Evolutionary conservation across 2,797 vertebrate species (phyloP), one percentile per base, ranked within the genome.

Genomic region (Chelmon rostratus): DNA sequence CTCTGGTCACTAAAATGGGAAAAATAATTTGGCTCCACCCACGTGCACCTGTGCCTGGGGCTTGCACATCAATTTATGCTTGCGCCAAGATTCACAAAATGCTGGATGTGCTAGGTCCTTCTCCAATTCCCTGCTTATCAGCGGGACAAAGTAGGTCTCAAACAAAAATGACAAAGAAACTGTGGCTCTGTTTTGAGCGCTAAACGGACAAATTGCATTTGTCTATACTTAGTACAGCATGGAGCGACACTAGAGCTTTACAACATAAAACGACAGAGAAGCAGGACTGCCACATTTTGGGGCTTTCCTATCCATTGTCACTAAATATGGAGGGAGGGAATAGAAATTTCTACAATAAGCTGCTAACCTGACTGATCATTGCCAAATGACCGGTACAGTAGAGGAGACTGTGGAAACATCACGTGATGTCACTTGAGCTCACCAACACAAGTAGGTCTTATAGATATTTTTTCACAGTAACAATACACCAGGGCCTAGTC

Each of bases 1-100:
- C 10, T 68, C 33, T 42, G 59, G 37, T 68, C 54, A 59, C 44
- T 15, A 52, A 59, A 73, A 77, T 21, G 21, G 10, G 23, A 63
- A 64, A 61, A 44, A 62, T 47, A 19, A 47, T 42, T 69, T 83
- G 70, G 44, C 57, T 23, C 52, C 44, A 78, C 50, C 40, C 19
- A 42, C 15, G 42, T 38, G 58, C 76, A 79, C 54, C 40, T 65
- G 46, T 5, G 18, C 35, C 66, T 79, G 54, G 12, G 42, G 33
- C 66, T 42, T 50, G 23, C 28, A 37, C 25, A 61, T 54, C 11
- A 18, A 67, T 67, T 62, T 23, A 54, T 38, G 13, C 13, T 53
- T 35, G 9, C 1, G 11, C 25, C 64, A 73, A 68, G 21, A 62
- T 73, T 64, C 19, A 59, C 49, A 44, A 70, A 54, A 66, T 37